Base-by-base conservation (phyloP, 1,140 invertebrate genomes). In the Aphelinus atriplicis region DNA sequence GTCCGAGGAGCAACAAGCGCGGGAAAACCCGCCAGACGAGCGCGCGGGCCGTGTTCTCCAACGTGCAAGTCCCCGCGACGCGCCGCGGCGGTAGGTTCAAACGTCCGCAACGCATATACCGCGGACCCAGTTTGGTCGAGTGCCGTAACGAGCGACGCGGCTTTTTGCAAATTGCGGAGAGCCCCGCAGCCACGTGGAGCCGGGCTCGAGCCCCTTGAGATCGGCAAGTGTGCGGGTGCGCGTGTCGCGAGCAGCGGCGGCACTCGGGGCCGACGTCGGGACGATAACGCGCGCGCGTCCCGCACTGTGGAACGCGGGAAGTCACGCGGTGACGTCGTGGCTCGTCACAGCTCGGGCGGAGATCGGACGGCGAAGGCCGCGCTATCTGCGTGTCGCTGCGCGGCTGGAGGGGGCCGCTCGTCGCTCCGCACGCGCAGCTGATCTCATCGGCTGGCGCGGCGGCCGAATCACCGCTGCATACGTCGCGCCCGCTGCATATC, bases 331-430 rank as follows among this genome's bases (percentile, higher is more conserved):
- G 55, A 82, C 70, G 80, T 83, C 53, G 79, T 77, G 42, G 79
- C 76, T 9, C 63, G 80, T 26, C 26, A 26, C 26, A 26, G 26
- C 73, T 72, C 86, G 71, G 70, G 81, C 0, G 73, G 69, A 51
- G 83, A 79, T 45, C 79, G 26, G 26, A 0, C 26, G 78, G 9
- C 81, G 75, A 3, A 71, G 80, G 73, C 75, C 85, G 5, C 74
- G 62, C 1, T 76, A 81, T 42, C 85, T 85, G 67, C 74, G 86
- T 7, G 62, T 76, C 0, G 82, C 80, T 58, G 80, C 86, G 79
- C 84, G 85, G 78, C 81, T 81, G 56, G 83, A 83, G 5, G 80
- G 86, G 3, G 84, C 85, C 3, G 81, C 26, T 26, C 26, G 26
- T 26, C 26, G 26, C 26, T 26, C 26, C 26, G 26, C 26, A 26